Percentiles rank a stretch among this genome's conserved stretches.
phyloP scores from a whole-genome alignment of 2,797 vertebrate species.

The Bryconaethiops microstoma region DNA sequence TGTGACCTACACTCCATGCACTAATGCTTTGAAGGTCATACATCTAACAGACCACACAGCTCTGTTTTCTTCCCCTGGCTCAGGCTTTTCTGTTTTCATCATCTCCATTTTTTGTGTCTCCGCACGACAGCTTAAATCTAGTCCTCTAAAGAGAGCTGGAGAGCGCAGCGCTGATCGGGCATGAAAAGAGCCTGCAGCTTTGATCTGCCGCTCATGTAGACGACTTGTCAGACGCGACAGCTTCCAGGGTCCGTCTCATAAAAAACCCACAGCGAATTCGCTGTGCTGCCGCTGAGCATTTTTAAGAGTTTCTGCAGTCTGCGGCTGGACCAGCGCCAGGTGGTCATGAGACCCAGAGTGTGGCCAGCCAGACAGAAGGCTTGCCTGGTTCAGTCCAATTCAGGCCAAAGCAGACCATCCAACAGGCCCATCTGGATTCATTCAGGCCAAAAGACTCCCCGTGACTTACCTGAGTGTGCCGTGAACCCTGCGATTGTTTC shows the following conservation, averaged over 20 bases:
- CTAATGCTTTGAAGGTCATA: conserved; percentile 27
- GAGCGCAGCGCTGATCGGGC: conserved; percentile 16
- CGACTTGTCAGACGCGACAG: conserved; percentile 15
- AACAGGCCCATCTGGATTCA: conserved; percentile 52
- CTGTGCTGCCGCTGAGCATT: conserved; percentile 20
- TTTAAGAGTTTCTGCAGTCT: conserved; percentile 26
- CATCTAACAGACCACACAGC: conserved; percentile 40
- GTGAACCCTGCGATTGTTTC: conserved; percentile 43
- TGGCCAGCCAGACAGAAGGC: conserved; percentile 28
- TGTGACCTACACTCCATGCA: conserved; percentile 17
- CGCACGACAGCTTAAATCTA: background rate
- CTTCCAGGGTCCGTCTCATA: conserved; percentile 18
- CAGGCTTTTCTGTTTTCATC: conserved; percentile 29
- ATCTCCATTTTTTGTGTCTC: conserved; percentile 20
- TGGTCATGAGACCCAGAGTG: conserved; percentile 22
- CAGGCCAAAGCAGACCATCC: conserved; percentile 42
- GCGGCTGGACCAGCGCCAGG: conserved; percentile 29
- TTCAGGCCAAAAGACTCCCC: conserved; percentile 45
- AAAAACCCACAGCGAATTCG: conserved; percentile 11
- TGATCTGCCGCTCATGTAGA: conserved; percentile 34
- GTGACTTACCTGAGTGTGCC: conserved; percentile 54
- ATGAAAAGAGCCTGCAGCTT: conserved; percentile 35
- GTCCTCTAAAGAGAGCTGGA: conserved; percentile 12
- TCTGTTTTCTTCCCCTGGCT: conserved; percentile 10
- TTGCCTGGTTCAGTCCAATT: conserved; percentile 21